Conservation (phyloP, 2,113 vertebrate genomes). For the Steatornis caripensis region DNA sequence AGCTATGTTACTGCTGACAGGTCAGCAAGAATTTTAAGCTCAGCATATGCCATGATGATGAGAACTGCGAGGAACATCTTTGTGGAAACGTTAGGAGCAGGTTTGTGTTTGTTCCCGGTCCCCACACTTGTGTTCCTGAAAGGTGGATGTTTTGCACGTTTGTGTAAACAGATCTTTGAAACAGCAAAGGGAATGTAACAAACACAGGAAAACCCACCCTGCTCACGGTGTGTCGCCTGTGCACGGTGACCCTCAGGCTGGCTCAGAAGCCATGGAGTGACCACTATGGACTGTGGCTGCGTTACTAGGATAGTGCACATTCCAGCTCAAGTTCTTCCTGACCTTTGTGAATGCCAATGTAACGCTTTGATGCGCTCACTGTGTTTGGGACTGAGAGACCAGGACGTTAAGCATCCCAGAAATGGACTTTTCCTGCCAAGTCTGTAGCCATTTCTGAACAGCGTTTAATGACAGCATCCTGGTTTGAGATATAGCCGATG, state of each 20-base stretch:
- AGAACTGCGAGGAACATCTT: neutral
- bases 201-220: neutral
- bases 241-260: neutral
- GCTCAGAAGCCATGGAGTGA: fast-evolving
- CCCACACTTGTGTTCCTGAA: fast-evolving
- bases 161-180: neutral
- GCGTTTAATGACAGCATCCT: neutral
- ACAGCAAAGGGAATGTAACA: neutral
- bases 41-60: neutral
- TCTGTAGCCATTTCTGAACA: neutral
- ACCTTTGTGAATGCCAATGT: fast-evolving
- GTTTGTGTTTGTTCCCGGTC: neutral
- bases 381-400: neutral
- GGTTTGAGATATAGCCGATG: neutral
- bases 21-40: neutral
- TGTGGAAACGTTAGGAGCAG: neutral
- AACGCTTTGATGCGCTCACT: neutral
- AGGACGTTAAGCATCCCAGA: neutral
- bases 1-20: neutral
- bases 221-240: neutral
- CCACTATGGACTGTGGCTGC: neutral
- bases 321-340: neutral
- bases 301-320: neutral
- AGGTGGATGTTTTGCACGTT: neutral
- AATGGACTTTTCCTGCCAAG: neutral